Evolutionary conservation across 2,113 vertebrate species (phyloP).

Genomic region (Perca flavescens): DNA sequence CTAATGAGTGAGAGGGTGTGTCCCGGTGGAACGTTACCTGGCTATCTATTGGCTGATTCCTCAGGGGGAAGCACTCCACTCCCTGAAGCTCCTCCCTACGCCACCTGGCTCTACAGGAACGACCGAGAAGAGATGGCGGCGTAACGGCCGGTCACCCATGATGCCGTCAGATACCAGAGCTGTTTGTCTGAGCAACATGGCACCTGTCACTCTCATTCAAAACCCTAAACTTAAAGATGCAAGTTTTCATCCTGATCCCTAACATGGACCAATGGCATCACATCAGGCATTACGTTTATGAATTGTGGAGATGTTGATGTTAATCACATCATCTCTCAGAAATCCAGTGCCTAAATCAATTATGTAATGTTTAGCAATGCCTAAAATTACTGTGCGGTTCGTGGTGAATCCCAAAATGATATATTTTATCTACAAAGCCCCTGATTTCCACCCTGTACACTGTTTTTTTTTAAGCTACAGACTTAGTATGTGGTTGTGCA

Average conservation of each 20-base stretch:
- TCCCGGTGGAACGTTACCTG: constrained; percentile 11
- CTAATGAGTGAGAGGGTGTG: constrained; percentile 52
- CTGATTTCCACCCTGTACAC: constrained; percentile 13
- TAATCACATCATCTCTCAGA: constrained; percentile 16
- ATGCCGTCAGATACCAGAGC: constrained; percentile 26
- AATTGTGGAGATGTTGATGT: constrained; percentile 23
- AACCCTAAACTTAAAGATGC: constrained; percentile 12
- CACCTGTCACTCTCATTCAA: constrained; percentile 26
- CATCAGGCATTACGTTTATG: constrained; percentile 12
- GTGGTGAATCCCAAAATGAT: constrained; percentile 33
- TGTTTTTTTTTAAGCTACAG: background rate
- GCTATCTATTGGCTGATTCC: constrained; percentile 43
- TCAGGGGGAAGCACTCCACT: constrained; percentile 8
- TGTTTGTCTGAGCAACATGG: constrained; percentile 2
- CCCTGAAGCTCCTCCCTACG: constrained; percentile 17
- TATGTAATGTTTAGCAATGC: constrained; percentile 44
- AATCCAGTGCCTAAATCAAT: constrained; percentile 62
- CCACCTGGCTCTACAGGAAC: constrained; percentile 7
- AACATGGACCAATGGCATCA: constrained; percentile 32
- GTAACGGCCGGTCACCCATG: constrained; percentile 13
- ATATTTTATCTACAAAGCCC: constrained; percentile 42
- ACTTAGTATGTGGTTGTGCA: background rate
- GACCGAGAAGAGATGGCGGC: constrained; percentile 16
- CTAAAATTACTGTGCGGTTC: background rate
- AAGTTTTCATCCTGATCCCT: constrained; percentile 12